These are phyloP conservation scores for Zosterops pallidus DNA, from an alignment of 2,113 vertebrate genomes.

Conservation along the genomic window DNA sequence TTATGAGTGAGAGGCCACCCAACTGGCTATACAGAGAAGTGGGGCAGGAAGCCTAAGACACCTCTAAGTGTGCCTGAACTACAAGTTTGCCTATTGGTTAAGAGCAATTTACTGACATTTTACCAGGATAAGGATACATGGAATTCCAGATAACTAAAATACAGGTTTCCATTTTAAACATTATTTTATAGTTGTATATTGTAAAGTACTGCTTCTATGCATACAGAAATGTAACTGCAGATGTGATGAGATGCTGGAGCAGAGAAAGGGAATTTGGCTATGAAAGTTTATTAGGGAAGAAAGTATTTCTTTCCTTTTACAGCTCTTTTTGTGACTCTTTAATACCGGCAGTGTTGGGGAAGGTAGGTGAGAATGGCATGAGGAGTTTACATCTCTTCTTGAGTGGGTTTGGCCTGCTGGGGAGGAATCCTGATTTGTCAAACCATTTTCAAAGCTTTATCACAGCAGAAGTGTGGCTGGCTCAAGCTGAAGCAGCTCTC, in stretches of 20 bases:
- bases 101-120: neutral
- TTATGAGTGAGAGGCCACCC: neutral
- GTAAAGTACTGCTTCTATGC: neutral
- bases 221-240: neutral
- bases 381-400: neutral
- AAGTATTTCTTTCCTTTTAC: neutral
- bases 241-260: neutral
- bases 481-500: neutral
- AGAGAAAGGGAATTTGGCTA: neutral
- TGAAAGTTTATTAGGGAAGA: neutral
- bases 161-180: neutral
- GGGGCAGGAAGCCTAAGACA: neutral
- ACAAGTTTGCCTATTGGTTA: neutral
- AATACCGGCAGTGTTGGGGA: neutral
- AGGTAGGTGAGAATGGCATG: neutral
- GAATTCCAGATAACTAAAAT: neutral
- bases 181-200: neutral
- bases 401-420: neutral
- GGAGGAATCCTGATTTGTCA: neutral
- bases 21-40: neutral
- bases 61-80: neutral
- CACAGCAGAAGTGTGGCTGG: neutral
- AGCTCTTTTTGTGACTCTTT: neutral
- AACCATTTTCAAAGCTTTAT: neutral
- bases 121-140: neutral